A percentile compares a stretch with the other conserved stretches of the same genome.
Conservation (phyloP, 2,113 vertebrate species). For the Crotalus helleri region DNA sequence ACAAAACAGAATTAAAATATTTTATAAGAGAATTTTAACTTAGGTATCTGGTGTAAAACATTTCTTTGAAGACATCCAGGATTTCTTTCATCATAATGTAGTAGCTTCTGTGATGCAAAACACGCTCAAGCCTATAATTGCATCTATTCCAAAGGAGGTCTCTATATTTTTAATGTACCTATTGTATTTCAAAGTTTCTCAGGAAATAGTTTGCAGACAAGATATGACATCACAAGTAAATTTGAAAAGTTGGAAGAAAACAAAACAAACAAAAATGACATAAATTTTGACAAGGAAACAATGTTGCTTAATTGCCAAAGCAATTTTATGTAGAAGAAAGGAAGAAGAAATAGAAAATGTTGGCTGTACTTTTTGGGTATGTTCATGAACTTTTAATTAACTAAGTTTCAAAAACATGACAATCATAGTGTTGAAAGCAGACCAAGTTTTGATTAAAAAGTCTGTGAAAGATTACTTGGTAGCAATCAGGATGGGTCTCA, state of each 20-base stretch:
- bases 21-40: neutral
- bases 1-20: neutral
- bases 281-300: conserved; percentile 11
- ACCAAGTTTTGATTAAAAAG: conserved; percentile 63
- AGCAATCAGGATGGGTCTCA: conserved; percentile 61
- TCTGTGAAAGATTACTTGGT: conserved; percentile 69
- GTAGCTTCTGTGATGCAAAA: neutral
- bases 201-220: neutral
- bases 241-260: conserved; percentile 40
- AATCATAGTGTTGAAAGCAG: conserved; percentile 52
- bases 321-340: conserved; percentile 10
- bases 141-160: neutral
- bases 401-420: conserved; percentile 56
- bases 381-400: conserved; percentile 66
- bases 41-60: neutral
- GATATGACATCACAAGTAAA: conserved; percentile 21
- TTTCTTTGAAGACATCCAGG: neutral
- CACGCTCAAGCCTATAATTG: neutral
- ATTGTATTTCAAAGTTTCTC: neutral
- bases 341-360: neutral
- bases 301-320: neutral
- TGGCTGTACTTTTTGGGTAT: conserved; percentile 23
- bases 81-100: neutral
- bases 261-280: neutral
- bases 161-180: neutral